A percentile compares a stretch with the other conserved stretches of the same genome.
These are phyloP conservation scores for Stictonetta naevosa DNA, from an alignment of 2,113 vertebrate genomes.

Conservation along the genomic window DNA sequence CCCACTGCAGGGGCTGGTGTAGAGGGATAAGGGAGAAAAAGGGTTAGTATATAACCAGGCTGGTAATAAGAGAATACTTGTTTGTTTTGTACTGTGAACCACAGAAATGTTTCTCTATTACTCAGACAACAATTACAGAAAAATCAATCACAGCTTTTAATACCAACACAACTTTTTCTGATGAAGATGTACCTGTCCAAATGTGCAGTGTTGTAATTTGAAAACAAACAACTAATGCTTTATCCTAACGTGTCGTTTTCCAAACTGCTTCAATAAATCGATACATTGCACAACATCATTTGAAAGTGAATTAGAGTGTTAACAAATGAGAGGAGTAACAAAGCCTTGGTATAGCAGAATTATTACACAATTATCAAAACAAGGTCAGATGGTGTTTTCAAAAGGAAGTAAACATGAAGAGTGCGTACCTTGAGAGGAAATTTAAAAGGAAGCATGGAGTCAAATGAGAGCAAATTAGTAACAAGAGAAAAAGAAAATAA, in stretches of 20 bases:
- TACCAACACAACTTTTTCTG: neutral
- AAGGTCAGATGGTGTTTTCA: neutral
- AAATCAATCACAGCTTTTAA: constrained; percentile 8
- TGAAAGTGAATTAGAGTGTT: constrained; percentile 56
- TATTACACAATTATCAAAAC: constrained; percentile 12
- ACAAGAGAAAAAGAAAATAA: constrained; percentile 40
- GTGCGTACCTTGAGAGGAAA: constrained; percentile 73
- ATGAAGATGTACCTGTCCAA: neutral
- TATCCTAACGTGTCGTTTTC: constrained; percentile 33
- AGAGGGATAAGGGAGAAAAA: constrained; percentile 31
- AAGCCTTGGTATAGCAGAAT: neutral
- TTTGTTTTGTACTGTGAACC: neutral
- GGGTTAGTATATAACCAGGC: neutral
- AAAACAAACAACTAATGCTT: constrained; percentile 49
- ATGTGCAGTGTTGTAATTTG: neutral
- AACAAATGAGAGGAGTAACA: constrained; percentile 27
- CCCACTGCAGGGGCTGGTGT: constrained; percentile 66
- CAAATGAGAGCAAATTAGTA: constrained; percentile 74
- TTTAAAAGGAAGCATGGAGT: constrained; percentile 66
- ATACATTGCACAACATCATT: constrained; percentile 40
- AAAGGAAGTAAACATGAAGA: constrained; percentile 60
- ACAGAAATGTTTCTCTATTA: neutral
- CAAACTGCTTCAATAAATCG: constrained; percentile 40
- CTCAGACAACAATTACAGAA: neutral
- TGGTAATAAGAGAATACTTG: neutral